phyloP scores from a whole-genome alignment of 2,113 vertebrate genomes.

The Etia nguti region DNA sequence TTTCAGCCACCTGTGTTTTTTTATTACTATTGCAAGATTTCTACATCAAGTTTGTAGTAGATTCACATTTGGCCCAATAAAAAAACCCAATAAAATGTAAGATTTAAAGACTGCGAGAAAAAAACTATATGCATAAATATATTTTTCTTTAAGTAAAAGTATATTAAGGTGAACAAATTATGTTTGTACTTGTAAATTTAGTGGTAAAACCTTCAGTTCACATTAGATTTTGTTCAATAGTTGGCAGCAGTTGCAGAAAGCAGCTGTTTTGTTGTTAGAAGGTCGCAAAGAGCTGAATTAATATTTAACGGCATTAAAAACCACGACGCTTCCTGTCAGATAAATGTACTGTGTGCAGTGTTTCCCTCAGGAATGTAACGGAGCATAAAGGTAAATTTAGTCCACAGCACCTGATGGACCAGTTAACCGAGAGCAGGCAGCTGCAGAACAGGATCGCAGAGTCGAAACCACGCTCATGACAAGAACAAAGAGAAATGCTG shows the following conservation, averaged over 20 bases:
- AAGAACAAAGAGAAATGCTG: not conserved
- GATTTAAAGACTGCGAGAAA: not conserved
- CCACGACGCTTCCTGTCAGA: not conserved
- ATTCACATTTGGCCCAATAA: not conserved
- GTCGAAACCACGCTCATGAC: constrained; percentile 3
- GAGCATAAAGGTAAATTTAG: not conserved
- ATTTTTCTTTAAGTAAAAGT: not conserved
- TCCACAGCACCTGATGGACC: constrained; percentile 24
- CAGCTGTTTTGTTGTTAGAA: not conserved
- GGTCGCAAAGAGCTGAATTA: not conserved
- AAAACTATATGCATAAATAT: not conserved
- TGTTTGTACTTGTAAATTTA: not conserved
- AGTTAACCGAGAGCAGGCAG: constrained; percentile 18
- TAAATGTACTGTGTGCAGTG: not conserved
- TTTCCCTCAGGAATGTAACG: not conserved
- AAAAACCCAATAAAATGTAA: not conserved
- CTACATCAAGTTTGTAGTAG: not conserved
- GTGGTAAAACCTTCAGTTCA: not conserved
- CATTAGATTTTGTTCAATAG: not conserved
- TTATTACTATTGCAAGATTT: not conserved
- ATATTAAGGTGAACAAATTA: not conserved
- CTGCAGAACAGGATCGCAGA: constrained; percentile 3
- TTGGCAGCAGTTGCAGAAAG: not conserved
- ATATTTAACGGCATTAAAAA: not conserved
- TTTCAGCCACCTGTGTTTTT: not conserved